These are phyloP conservation scores for Lamprologus tigripictilis DNA, from an alignment of 2,113 vertebrate genomes.

Conservation along the genomic window DNA sequence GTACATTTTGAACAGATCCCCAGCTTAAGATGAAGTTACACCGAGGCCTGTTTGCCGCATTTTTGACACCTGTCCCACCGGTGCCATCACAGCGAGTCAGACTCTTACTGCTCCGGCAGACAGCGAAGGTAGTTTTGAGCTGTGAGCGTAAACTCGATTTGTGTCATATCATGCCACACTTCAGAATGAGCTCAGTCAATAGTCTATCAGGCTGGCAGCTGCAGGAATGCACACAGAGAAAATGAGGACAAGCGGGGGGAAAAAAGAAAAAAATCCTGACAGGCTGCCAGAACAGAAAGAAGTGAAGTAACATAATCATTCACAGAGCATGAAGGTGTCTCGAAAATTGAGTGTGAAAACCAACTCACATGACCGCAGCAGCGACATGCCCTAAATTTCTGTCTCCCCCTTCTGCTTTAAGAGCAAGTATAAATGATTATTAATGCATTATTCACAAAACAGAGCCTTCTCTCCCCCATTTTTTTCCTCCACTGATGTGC, in stretches of 20 bases:
- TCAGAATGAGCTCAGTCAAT: constrained; percentile 44
- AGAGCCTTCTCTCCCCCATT: constrained; percentile 32
- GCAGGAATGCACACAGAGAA: constrained; percentile 16
- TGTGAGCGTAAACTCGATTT: constrained; percentile 30
- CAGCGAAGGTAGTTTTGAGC: neutral
- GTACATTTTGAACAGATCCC: neutral
- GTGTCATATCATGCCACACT: constrained; percentile 33
- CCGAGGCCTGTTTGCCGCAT: neutral
- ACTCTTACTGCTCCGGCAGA: constrained; percentile 6
- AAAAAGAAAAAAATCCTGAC: constrained; percentile 4
- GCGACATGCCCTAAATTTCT: constrained; percentile 37
- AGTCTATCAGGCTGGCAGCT: constrained; percentile 23
- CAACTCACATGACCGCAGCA: constrained; percentile 8
- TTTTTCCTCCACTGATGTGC: constrained; percentile 36
- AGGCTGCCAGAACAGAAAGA: constrained; percentile 28
- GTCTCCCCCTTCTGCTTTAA: constrained; percentile 15
- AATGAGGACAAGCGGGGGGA: constrained; percentile 15
- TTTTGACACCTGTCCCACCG: constrained; percentile 33
- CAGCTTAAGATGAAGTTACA: neutral
- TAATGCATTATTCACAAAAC: constrained; percentile 66
- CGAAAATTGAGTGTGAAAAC: constrained; percentile 11
- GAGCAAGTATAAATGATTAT: constrained; percentile 35
- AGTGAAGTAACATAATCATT: constrained; percentile 33
- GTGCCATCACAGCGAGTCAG: constrained; percentile 4
- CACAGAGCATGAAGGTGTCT: constrained; percentile 37